Percentiles rank a stretch among this genome's conserved stretches.
Conservation (phyloP, 2,113 vertebrate genomes). For the Litocranius walleri region DNA sequence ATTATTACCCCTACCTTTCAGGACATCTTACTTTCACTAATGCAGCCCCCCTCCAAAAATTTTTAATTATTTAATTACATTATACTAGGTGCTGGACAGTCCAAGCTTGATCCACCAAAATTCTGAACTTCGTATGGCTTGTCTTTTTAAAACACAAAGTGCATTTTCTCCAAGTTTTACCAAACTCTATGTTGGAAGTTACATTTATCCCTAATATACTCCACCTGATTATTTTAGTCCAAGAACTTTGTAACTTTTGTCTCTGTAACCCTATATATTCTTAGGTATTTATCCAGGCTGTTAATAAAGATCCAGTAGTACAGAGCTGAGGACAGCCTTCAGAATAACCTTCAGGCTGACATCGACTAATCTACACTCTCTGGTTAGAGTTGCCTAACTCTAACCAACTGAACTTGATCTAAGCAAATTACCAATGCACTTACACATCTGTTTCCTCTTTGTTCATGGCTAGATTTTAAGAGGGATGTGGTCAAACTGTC, state of each 20-base stretch:
- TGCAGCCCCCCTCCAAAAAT: neutral
- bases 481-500: neutral
- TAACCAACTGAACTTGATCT: neutral
- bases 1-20: neutral
- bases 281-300: neutral
- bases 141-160: neutral
- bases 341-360: neutral
- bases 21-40: neutral
- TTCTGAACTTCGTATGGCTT: neutral
- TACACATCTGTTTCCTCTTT: neutral
- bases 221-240: neutral
- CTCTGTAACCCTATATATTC: neutral
- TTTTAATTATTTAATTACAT: neutral
- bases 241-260: neutral
- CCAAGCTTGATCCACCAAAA: neutral
- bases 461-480: neutral
- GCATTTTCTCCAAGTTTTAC: neutral
- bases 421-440: neutral
- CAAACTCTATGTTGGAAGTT: neutral
- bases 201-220: constrained; percentile 9
- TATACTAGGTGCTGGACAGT: neutral
- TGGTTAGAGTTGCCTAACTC: neutral
- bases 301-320: neutral
- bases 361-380: neutral
- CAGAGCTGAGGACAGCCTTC: neutral